Base-by-base conservation (phyloP, 2,888 invertebrate genomes). In the Cephus pulcher region DNA sequence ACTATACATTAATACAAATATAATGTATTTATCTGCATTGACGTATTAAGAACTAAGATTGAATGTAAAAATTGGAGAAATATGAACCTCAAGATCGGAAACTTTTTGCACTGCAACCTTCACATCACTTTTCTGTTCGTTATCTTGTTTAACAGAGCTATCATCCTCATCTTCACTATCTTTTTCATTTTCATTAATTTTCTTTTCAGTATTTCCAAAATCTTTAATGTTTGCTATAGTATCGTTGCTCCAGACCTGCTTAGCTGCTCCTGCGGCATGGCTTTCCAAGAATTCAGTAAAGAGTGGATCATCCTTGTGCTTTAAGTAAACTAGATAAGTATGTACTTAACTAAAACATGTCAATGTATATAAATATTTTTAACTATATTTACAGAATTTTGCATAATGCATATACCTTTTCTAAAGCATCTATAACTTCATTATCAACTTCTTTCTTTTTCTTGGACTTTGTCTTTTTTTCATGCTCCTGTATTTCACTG, bases 251-350 rank as follows among this genome's bases (percentile, higher is more conserved):
- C 95, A 95, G 73, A 92, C 89, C 89, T 84, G 87, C 87, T 88
- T 90, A 11, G 88, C 88, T 79, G 92, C 89, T 12, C 82, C 82
- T 34, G 93, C 92, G 74, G 95, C 93, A 90, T 98, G 97, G n/a
- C 95, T 95, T 91, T 97, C 95, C 90, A 98, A 93, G 90, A 98
- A 99, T 90, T 98, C 98, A 81, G 94, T 93, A 92, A 99, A 98
- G 75, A 96, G 93, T 35, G 97, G 97, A 92, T 98, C 98, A 92
- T 97, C 95, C 92, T 96, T 96, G 87, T 96, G 96, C 94, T 96
- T 88, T 79, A 92, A 90, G 75, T 77, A 83, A 69, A 56, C 9
- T 56, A 23, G 56, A 23, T 56, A 56, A 56, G 56, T 56, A 68
- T 15, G 32, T 69, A 12, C 73, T 70, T 12, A 33, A 77, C 76